Evolutionary conservation across 2,797 vertebrate genomes (phyloP), one percentile per base, ranked within the genome.

Genomic region (Enteromius treurensis): DNA sequence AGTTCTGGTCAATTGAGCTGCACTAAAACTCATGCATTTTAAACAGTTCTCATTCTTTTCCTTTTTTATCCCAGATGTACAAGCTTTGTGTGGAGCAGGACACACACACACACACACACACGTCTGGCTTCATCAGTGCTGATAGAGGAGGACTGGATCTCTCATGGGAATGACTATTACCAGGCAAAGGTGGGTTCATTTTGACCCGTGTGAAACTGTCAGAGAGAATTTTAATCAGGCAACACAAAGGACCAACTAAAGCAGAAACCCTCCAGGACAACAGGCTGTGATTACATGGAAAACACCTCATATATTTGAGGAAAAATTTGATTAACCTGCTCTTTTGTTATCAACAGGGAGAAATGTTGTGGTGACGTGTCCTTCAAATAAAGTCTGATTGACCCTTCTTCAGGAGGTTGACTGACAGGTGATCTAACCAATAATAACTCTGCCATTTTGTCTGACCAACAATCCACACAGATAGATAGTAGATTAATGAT

Each of bases 11-110:
- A 64, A 17, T 32, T 64, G 77, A 92, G 85, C 90, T 85, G 88
- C 88, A 88, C 90, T 93, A 88, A 92, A 91, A 89, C 86, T 91
- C 89, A 92, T 91, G 90, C 89, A 93, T 93, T 93, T 93, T 90
- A 92, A 92, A 81, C 84, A 90, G 89, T 85, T 84, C 81, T 81
- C 37, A 45, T 78, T 55, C 80, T 42, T 42, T 40, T 62, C 82
- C 85, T 51, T 80, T 76, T 82, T 77, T 86, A 79, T 88, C 76
- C 77, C 87, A 80, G n/a, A 71, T 87, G 9, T n/a, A 73, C 29
- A 70, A 60, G 80, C 79, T 87, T 82, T 82, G 32, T 78, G 69
- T 90, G 89, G 77, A 85, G 83, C 69, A 71, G 84, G 77, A 90
- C 75, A 6, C 55, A 65, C 67, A 65, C 55, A 81, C 74, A 69